Evolutionary conservation across 2,888 invertebrate genomes (phyloP), one percentile per base, ranked within the genome.

Genomic region (Pseudanteris insignis): DNA sequence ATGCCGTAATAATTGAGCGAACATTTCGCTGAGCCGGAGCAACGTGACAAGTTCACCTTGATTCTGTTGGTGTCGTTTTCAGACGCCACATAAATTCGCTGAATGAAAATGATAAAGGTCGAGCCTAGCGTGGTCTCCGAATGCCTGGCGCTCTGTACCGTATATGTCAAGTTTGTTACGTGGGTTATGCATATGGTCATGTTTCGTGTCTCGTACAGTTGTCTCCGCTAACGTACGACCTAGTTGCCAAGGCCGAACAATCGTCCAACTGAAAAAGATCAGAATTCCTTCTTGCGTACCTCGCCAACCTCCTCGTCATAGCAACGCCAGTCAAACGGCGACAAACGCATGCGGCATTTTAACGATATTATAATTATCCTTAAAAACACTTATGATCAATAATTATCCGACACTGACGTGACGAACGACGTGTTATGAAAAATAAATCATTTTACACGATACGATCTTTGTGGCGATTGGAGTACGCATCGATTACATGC

Each of bases 141-240:
- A 43, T 48, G 11, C 21, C 18, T 12, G 43, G 41, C 43, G 57
- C 48, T 48, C 48, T 47, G 34, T 70, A 66, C 69, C 58, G 55
- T 63, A 62, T 66, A 70, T 61, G 58, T 51, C 63, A 67, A 66
- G 63, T 67, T 43, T 66, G 67, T 66, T 68, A 65, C 65, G 64
- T 67, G 63, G 57, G 67, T 69, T 68, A 70, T 64, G 59, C 38
- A 55, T 65, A 44, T 57, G 54, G 46, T 60, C 66, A 68, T 65
- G 68, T 68, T 68, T 66, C 55, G 64, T 32, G 41, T 53, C 60
- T 41, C 53, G 30, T 13, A 34, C 46, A 43, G 26, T 25, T 14
- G 43, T 40, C 51, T 44, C 21, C 33, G 37, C 34, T 44, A 32
- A 48, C 47, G 37, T 41, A 48, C 50, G 57, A 44, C 58, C 50